Conservation (phyloP, 2,797 vertebrate genomes). For the Lepus townsendii region DNA sequence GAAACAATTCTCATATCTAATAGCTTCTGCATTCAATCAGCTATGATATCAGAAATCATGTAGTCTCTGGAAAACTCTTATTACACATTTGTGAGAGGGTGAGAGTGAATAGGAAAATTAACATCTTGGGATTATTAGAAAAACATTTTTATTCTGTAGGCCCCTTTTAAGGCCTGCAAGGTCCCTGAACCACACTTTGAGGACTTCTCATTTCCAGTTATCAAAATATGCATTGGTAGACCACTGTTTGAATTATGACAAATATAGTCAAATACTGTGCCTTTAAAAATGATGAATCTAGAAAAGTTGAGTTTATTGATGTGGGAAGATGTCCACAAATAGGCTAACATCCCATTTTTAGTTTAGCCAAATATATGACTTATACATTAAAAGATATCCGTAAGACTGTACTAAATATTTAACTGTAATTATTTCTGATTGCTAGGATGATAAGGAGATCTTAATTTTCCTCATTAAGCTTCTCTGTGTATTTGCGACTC, state of each 20-base stretch:
- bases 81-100: neutral
- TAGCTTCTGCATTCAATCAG: neutral
- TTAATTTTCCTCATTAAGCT: constrained; percentile 41
- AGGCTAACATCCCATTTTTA: constrained; percentile 37
- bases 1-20: neutral
- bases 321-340: neutral
- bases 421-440: constrained; percentile 30
- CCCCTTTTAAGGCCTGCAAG: neutral
- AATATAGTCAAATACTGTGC: neutral
- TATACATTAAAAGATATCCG: neutral
- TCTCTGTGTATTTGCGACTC: constrained; percentile 2
- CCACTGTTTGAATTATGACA: constrained; percentile 1
- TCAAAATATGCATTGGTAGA: neutral
- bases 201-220: neutral
- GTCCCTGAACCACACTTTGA: neutral
- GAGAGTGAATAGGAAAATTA: constrained; percentile 29
- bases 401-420: neutral
- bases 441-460: neutral
- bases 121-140: neutral
- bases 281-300: constrained; percentile 44
- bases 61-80: constrained; percentile 30
- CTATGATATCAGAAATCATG: neutral
- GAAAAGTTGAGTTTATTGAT: constrained; percentile 27
- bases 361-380: constrained; percentile 17
- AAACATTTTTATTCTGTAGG: constrained; percentile 17